These are phyloP conservation scores for Tinamus guttatus DNA, from an alignment of 2,113 vertebrate species.

Conservation along the genomic window DNA sequence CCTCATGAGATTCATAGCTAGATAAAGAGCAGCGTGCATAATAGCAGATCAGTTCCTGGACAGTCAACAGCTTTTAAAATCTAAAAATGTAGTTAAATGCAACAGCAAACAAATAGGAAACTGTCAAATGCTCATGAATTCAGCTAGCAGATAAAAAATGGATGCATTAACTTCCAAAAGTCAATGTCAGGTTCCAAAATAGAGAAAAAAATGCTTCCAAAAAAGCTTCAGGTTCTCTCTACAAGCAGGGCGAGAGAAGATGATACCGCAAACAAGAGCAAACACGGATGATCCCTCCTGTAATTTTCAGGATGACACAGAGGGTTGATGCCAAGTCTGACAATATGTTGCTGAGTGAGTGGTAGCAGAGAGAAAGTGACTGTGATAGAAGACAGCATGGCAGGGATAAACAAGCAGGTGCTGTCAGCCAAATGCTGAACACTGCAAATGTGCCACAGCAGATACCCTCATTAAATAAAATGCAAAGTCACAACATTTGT, in stretches of 20 bases:
- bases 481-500: conserved; percentile 48
- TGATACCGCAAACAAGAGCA: not conserved
- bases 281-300: not conserved
- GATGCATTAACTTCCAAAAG: not conserved
- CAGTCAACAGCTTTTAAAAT: not conserved
- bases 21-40: not conserved
- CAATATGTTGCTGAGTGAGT: conserved; percentile 53
- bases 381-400: conserved; percentile 45
- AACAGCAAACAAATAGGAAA: not conserved
- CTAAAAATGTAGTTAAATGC: not conserved
- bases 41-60: not conserved
- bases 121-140: not conserved
- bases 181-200: not conserved
- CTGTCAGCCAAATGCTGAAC: conserved; percentile 46
- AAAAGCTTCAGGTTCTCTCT: not conserved
- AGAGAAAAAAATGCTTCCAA: not conserved
- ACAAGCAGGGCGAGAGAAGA: not conserved
- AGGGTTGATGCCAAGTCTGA: conserved; percentile 21
- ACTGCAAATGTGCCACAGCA: conserved; percentile 18
- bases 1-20: not conserved
- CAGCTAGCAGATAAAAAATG: not conserved
- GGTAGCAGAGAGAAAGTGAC: conserved; percentile 45
- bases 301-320: conserved; percentile 4
- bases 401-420: conserved; percentile 60
- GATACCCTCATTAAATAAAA: conserved; percentile 59